Percentiles rank a stretch among this genome's conserved stretches.
Evolutionary conservation across 2,797 vertebrate species (phyloP).

Genomic region (Danionella dracula): DNA sequence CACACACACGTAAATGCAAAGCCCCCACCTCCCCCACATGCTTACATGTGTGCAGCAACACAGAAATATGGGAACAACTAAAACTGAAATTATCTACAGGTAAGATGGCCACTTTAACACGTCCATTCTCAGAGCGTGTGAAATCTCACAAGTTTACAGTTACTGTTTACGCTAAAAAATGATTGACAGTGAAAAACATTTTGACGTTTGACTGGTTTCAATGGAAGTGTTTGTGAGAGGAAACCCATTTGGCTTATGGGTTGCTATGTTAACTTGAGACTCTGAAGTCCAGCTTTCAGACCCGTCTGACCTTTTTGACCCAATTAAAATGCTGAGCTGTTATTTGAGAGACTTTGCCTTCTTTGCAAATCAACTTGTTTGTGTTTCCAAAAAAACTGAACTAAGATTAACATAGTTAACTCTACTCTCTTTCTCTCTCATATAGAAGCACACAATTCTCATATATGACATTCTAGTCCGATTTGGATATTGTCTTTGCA

Average conservation of each 20-base stretch:
- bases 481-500: too few relatives aligned
- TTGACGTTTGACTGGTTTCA: background rate
- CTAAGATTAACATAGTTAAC: too few relatives aligned
- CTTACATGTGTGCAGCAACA: too few relatives aligned
- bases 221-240: constrained; percentile 10
- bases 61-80: constrained; percentile 16
- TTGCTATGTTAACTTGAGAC: constrained; percentile 15
- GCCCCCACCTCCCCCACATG: too few relatives aligned
- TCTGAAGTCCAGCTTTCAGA: background rate
- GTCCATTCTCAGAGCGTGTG: background rate
- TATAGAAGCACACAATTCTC: too few relatives aligned
- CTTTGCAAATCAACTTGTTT: background rate
- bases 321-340: constrained; percentile 5
- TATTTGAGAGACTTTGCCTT: background rate
- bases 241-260: background rate
- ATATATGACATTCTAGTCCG: too few relatives aligned
- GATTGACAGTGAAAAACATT: background rate
- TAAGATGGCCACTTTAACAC: too few relatives aligned
- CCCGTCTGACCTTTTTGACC: background rate
- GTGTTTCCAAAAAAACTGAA: too few relatives aligned
- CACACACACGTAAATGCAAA: too few relatives aligned
- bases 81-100: constrained; percentile 38
- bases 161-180: background rate
- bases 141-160: background rate
- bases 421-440: too few relatives aligned